These are phyloP conservation scores for Spongilla lacustris DNA, from an alignment of 37 sponge, comb jelly and placozoan species.

Conservation along the genomic window DNA sequence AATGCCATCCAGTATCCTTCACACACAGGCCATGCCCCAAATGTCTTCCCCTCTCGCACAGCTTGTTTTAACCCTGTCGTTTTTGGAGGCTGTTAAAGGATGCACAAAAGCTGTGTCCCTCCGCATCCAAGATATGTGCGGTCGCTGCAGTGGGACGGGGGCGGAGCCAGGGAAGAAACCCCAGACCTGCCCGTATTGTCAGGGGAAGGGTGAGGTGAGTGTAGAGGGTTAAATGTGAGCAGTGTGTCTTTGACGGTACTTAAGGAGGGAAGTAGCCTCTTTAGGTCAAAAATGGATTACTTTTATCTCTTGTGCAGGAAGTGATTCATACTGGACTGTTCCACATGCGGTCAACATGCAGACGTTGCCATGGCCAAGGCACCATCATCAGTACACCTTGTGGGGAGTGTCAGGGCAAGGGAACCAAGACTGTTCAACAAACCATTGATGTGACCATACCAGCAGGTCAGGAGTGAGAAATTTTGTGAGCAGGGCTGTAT, in stretches of 20 bases:
- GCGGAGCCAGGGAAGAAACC: conserved; percentile 81
- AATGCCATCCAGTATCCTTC: neutral
- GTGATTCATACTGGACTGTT: conserved; percentile 76
- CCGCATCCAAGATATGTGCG: conserved; percentile 63
- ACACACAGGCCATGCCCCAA: neutral
- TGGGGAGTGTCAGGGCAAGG: conserved; percentile 57
- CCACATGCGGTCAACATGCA: conserved; percentile 83
- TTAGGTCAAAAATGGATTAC: neutral
- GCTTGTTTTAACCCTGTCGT: conserved; percentile 73
- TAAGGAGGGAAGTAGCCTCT: no score
- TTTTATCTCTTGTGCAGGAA: conserved; percentile 54
- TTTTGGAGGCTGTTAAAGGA: conserved; percentile 90
- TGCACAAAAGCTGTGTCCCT: conserved; percentile 76
- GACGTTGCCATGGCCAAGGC: conserved; percentile 77
- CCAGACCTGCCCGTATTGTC: conserved; percentile 77
- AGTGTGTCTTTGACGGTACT: no score
- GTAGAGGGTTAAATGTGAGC: no score
- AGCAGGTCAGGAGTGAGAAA: conserved; percentile 31
- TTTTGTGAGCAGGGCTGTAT: neutral
- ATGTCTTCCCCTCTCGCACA: conserved; percentile 1
- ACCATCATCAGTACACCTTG: conserved; percentile 68
- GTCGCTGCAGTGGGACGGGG: conserved; percentile 67
- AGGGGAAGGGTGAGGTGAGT: conserved; percentile 80
- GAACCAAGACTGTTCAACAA: conserved; percentile 48
- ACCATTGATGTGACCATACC: conserved; percentile 74